A percentile compares a stretch with the other conserved stretches of the same genome.
Evolutionary conservation across 2,113 vertebrate genomes (phyloP).

Genomic region (Trogon melanurus): DNA sequence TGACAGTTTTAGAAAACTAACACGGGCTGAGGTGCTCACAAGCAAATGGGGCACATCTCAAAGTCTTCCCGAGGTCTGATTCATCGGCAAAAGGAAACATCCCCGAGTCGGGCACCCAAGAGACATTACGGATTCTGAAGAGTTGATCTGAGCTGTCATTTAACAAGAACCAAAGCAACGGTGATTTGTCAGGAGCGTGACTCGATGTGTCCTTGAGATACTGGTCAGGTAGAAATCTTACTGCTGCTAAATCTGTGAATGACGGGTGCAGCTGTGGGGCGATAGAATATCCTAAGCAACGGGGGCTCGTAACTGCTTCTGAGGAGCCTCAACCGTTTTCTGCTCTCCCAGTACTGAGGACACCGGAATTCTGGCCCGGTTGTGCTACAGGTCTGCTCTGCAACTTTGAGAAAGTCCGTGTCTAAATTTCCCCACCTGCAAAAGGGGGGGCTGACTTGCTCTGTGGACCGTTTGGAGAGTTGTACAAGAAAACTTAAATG

Average conservation of each 20-base stretch:
- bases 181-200: not conserved
- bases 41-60: conserved; percentile 5
- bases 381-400: not conserved
- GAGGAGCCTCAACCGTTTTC: not conserved
- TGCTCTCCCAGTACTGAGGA: not conserved
- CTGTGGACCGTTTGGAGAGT: not conserved
- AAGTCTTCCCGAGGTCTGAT: not conserved
- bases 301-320: not conserved
- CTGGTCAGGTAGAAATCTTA: not conserved
- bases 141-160: conserved; percentile 15
- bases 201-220: not conserved
- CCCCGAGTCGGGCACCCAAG: not conserved
- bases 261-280: fast-evolving
- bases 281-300: not conserved
- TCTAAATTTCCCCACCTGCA: not conserved
- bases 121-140: not conserved
- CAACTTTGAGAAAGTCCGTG: not conserved
- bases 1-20: conserved; percentile 8
- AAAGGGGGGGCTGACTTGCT: not conserved
- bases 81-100: not conserved
- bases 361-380: not conserved
- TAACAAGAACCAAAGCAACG: not conserved
- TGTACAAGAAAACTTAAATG: not conserved
- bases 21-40: not conserved
- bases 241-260: not conserved